Conservation (phyloP, 2,797 vertebrate species). For the Merluccius polli region DNA sequence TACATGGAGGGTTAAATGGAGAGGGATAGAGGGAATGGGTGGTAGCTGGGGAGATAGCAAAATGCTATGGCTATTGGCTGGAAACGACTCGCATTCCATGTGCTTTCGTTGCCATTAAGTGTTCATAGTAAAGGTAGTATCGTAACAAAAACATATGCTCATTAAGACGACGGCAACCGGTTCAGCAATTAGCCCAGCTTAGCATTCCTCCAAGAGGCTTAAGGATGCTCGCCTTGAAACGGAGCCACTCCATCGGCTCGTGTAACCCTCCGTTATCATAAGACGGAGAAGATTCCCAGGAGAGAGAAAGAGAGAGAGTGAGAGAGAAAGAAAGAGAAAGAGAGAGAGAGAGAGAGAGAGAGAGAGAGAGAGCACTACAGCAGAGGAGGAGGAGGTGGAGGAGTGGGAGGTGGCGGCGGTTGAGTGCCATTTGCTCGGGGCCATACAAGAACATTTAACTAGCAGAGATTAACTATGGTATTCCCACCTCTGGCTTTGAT, state of each 20-base stretch:
- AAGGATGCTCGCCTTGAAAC: slow-evolving; percentile 35
- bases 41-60: not conserved
- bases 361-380: slow-evolving; percentile 38
- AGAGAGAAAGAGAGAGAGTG: slow-evolving; percentile 42
- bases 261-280: slow-evolving; percentile 45
- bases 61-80: not conserved
- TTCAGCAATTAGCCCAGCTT: slow-evolving; percentile 31
- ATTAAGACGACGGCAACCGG: not conserved
- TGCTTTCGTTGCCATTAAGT: not conserved
- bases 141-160: not conserved
- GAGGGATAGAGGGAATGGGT: not conserved
- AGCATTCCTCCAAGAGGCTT: slow-evolving; percentile 32
- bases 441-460: slow-evolving; percentile 70
- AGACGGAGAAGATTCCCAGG: slow-evolving; percentile 38
- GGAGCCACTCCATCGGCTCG: slow-evolving; percentile 26
- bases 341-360: slow-evolving; percentile 39
- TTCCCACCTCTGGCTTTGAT: slow-evolving; percentile 62
- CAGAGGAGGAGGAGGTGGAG: slow-evolving; percentile 29
- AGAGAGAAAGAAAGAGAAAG: slow-evolving; percentile 41
- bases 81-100: not conserved
- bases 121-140: not conserved
- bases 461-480: slow-evolving; percentile 69
- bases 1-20: not conserved
- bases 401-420: slow-evolving; percentile 17
- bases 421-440: slow-evolving; percentile 63